A percentile compares a stretch with the other conserved stretches of the same genome.
Conservation (phyloP, 2,113 vertebrate species). For the Oophaga pumilio region DNA sequence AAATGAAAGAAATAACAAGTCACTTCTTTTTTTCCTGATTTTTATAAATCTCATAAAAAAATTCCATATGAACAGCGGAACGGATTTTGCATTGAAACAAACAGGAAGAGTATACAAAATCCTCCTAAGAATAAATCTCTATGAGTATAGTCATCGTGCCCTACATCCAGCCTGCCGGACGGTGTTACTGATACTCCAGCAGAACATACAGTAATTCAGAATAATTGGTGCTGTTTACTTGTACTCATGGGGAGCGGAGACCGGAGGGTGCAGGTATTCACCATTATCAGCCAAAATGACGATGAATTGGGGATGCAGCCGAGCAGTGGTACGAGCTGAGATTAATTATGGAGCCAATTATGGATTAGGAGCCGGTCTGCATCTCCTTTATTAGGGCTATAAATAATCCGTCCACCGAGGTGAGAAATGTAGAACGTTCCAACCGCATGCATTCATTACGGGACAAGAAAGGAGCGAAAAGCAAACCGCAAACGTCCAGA, state of each 20-base stretch:
- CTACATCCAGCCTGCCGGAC: background rate
- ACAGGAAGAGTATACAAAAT: too few relatives aligned
- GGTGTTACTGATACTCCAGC: background rate
- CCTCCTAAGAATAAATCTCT: too few relatives aligned
- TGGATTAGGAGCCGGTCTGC: background rate
- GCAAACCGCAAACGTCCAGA: conserved; percentile 6
- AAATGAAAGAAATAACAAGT: too few relatives aligned
- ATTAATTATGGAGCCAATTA: conserved; percentile 25
- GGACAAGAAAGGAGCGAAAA: background rate
- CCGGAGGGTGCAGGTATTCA: background rate
- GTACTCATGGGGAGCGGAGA: background rate
- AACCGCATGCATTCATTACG: background rate
- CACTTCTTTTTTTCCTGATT: too few relatives aligned
- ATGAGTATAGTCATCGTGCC: background rate
- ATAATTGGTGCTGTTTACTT: background rate
- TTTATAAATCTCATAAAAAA: too few relatives aligned
- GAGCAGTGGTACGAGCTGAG: background rate
- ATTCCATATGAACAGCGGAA: too few relatives aligned
- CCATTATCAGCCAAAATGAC: background rate
- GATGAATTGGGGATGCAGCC: background rate
- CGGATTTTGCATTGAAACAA: too few relatives aligned
- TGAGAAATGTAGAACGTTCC: background rate
- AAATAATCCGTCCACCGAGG: conserved; percentile 6
- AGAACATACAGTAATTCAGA: background rate
- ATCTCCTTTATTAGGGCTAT: background rate